Conservation (phyloP, 2,113 vertebrate genomes). For the Onychorhynchus coronatus region DNA sequence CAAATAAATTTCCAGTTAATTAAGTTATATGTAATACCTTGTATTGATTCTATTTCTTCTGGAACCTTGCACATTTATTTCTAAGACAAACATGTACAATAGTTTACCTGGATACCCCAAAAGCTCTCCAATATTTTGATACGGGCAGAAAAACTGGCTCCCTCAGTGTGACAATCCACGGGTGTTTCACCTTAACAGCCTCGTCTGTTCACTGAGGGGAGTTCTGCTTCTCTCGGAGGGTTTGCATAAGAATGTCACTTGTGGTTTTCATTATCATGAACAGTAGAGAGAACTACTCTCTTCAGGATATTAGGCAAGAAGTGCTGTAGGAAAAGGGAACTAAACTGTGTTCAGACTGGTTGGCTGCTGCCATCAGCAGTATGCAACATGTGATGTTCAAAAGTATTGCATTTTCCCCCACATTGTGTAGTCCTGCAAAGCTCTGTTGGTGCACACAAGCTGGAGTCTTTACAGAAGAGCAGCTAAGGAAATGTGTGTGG, state of each 20-base stretch:
- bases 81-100: not conserved
- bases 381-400: not conserved
- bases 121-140: not conserved
- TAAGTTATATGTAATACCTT: not conserved
- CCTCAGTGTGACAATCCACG: not conserved
- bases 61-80: not conserved
- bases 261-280: not conserved
- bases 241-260: not conserved
- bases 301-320: constrained; percentile 73
- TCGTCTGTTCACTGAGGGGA: not conserved
- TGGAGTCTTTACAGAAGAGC: not conserved
- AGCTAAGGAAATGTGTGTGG: not conserved
- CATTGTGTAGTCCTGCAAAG: not conserved
- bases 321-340: constrained; percentile 56
- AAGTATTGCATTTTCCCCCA: not conserved
- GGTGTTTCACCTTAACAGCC: not conserved
- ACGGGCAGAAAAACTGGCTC: not conserved
- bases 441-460: not conserved
- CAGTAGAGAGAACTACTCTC: constrained; percentile 13
- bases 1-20: not conserved
- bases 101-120: constrained; percentile 46
- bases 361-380: constrained; percentile 45
- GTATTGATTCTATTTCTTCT: not conserved
- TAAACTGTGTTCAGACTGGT: constrained; percentile 31
- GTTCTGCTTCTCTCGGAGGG: not conserved